Percentiles rank a stretch among this genome's conserved stretches.
These are phyloP conservation scores for Vipera latastei DNA, from an alignment of 2,797 vertebrate genomes.

Conservation along the genomic window DNA sequence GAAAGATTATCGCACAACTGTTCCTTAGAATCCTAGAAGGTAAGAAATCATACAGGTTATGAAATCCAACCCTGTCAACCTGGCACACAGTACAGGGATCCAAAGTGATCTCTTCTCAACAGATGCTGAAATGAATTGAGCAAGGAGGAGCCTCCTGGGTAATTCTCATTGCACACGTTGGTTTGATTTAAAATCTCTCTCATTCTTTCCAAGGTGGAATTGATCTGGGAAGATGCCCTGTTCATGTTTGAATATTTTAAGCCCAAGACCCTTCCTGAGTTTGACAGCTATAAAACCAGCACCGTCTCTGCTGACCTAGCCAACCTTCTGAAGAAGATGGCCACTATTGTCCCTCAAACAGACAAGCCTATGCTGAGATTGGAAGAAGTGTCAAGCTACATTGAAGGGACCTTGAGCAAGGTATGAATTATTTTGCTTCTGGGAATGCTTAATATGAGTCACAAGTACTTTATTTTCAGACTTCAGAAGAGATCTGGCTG, in stretches of 20 bases:
- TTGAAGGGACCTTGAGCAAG: conserved; percentile 85
- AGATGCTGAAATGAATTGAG: neutral
- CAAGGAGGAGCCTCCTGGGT: neutral
- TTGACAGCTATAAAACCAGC: conserved; percentile 98
- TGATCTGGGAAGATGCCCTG: conserved; percentile 88
- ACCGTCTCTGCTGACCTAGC: conserved; percentile 96
- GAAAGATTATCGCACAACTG: neutral
- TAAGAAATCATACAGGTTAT: neutral
- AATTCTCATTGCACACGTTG: neutral
- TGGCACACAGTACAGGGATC: neutral
- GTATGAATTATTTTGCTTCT: conserved; percentile 60
- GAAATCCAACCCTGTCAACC: neutral
- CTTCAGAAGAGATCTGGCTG: neutral
- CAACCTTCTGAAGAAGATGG: conserved; percentile 90
- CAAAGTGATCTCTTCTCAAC: neutral
- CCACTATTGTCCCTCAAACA: conserved; percentile 81
- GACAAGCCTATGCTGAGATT: conserved; percentile 84
- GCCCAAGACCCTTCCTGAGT: conserved; percentile 94
- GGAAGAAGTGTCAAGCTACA: conserved; percentile 89
- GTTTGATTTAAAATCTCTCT: neutral
- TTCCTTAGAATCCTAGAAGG: neutral
- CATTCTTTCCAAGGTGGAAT: conserved; percentile 81
- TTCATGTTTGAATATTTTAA: conserved; percentile 98
- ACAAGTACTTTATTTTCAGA: neutral
- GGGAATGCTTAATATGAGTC: neutral